Percentiles rank a stretch among this genome's conserved stretches.
These are phyloP conservation scores for Odontophorus gujanensis DNA, from an alignment of 2,113 vertebrate genomes.

Conservation along the genomic window DNA sequence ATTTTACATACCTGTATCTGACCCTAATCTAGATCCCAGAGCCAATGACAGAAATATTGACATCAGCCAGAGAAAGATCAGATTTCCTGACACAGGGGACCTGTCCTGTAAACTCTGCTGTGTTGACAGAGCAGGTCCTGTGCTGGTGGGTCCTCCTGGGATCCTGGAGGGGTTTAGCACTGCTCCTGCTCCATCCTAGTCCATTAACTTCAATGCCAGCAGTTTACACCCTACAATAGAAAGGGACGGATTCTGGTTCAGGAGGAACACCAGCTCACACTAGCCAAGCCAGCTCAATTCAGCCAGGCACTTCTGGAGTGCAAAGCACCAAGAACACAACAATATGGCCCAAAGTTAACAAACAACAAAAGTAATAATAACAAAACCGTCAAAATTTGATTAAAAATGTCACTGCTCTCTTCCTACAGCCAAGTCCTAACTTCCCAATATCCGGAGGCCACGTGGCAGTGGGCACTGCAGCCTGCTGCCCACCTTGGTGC, in stretches of 20 bases:
- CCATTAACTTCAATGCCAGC: neutral
- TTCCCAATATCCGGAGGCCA: slow-evolving; percentile 1
- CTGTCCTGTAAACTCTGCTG: slow-evolving; percentile 44
- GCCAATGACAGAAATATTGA: slow-evolving; percentile 67
- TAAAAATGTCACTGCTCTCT: neutral
- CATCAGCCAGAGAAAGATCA: slow-evolving; percentile 45
- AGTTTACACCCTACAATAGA: neutral
- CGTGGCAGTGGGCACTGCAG: neutral
- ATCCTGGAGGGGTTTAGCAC: slow-evolving; percentile 25
- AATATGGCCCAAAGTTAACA: neutral
- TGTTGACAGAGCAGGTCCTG: slow-evolving; percentile 62
- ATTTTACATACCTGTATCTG: slow-evolving; percentile 46
- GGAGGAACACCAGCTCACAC: neutral
- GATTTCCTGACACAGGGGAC: slow-evolving; percentile 41
- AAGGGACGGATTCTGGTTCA: neutral
- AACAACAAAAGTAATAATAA: neutral
- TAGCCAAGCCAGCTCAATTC: neutral
- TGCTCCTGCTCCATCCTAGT: neutral
- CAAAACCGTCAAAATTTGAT: neutral
- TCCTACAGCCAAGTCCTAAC: slow-evolving; percentile 54
- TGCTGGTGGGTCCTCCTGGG: slow-evolving; percentile 46
- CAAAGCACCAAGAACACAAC: neutral
- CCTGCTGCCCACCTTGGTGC: slow-evolving; percentile 58
- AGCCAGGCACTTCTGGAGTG: neutral
- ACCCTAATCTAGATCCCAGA: slow-evolving; percentile 57